These are phyloP conservation scores for Ammodytes dubius DNA, from an alignment of 2,113 vertebrate species.

Conservation along the genomic window DNA sequence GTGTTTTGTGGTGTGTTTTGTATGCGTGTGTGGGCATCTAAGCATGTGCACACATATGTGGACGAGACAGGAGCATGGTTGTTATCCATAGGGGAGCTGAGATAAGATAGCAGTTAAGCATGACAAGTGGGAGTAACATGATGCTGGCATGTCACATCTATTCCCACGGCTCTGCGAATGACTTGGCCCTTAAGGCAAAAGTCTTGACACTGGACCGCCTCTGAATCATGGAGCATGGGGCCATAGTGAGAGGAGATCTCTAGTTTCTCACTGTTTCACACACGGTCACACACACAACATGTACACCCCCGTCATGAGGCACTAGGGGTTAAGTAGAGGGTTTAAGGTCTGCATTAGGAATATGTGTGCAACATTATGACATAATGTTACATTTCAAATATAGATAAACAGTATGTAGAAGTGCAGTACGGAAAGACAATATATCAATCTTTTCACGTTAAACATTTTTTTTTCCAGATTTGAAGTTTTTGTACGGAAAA, in stretches of 20 bases:
- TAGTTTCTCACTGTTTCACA: conserved; percentile 26
- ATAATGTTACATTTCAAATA: background rate
- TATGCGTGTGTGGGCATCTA: conserved; percentile 4
- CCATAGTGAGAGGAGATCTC: conserved; percentile 51
- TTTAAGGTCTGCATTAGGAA: too few species aligned
- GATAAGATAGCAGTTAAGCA: conserved; percentile 57
- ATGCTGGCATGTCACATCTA: conserved; percentile 64
- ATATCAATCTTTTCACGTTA: background rate
- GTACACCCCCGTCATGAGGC: background rate
- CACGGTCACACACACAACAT: conserved; percentile 1
- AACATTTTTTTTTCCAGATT: too few species aligned
- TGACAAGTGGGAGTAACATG: conserved; percentile 68
- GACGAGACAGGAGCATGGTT: conserved; percentile 42
- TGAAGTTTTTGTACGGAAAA: too few species aligned
- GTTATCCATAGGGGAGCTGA: conserved; percentile 45
- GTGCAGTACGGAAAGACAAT: background rate
- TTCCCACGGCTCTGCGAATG: conserved; percentile 54
- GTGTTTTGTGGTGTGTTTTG: too few species aligned
- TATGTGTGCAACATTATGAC: background rate
- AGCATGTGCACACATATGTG: conserved; percentile 14
- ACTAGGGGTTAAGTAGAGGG: background rate
- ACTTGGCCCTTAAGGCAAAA: conserved; percentile 58
- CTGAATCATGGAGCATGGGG: conserved; percentile 66
- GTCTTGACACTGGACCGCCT: conserved; percentile 56
- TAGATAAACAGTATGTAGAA: background rate